Evolutionary conservation across 2,888 invertebrate genomes (phyloP).

Genomic region (Noctua comes): DNA sequence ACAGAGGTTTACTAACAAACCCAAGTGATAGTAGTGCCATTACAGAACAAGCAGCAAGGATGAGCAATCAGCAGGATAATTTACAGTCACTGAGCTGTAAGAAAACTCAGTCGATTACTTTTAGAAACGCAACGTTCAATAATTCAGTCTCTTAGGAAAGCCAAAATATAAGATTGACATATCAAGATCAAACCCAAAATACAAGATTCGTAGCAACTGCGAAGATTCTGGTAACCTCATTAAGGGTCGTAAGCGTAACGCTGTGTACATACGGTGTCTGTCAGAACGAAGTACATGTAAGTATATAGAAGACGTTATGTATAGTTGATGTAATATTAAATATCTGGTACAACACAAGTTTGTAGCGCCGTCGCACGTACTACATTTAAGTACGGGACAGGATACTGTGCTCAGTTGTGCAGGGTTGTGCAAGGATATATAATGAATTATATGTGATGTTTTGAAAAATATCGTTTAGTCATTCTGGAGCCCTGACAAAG

Average conservation of each 20-base stretch:
- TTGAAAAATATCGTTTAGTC: background rate
- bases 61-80: background rate
- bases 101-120: background rate
- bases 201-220: slow-evolving; percentile 19
- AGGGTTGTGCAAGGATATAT: slow-evolving; percentile 55
- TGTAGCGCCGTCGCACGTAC: slow-evolving; percentile 65
- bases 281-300: slow-evolving; percentile 12
- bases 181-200: slow-evolving; percentile 27
- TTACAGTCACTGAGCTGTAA: background rate
- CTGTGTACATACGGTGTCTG: slow-evolving; percentile 23
- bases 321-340: slow-evolving; percentile 65
- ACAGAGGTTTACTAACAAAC: background rate
- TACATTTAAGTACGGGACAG: slow-evolving; percentile 72
- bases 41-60: background rate
- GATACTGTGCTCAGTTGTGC: slow-evolving; percentile 69
- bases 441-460: background rate
- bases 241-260: slow-evolving; percentile 36
- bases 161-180: slow-evolving; percentile 10
- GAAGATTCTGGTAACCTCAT: slow-evolving; percentile 44
- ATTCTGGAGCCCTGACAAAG: no score
- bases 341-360: slow-evolving; percentile 71
- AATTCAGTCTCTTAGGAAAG: slow-evolving; percentile 22
- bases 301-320: slow-evolving; percentile 24
- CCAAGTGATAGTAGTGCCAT: background rate
- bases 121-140: slow-evolving; percentile 1